Conservation (phyloP, 64 coral and sea anemone genomes). For the Dendrophyllia cribrosa region DNA sequence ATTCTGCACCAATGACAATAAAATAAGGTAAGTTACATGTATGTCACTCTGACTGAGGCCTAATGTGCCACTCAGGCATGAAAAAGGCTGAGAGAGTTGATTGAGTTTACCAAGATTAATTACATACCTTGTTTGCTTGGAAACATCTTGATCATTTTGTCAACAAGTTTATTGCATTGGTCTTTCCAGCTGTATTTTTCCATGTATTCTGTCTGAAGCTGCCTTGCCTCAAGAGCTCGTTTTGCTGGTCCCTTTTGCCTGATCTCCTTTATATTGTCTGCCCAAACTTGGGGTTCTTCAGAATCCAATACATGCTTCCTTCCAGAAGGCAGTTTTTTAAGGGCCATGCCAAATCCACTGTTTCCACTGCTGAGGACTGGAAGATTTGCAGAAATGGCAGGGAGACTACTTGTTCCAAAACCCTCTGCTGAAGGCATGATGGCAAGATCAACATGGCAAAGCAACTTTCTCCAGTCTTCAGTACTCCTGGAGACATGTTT, state of each 20-base stretch:
- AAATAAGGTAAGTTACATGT: too few species aligned
- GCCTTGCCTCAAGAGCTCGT: not conserved
- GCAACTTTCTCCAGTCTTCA: not conserved
- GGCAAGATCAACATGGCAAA: not conserved
- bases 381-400: constrained; percentile 31
- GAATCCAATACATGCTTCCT: not conserved
- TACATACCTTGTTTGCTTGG: constrained; percentile 29
- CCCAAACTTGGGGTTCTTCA: not conserved
- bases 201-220: constrained; percentile 22
- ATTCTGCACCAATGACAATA: too few species aligned
- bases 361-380: constrained; percentile 36
- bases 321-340: constrained; percentile 30
- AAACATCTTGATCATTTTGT: constrained; percentile 15
- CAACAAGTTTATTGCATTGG: constrained; percentile 1
- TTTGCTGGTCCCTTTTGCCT: not conserved
- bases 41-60: too few species aligned
- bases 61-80: too few species aligned
- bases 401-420: constrained; percentile 29
- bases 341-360: constrained; percentile 35
- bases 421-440: constrained; percentile 40
- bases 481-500: not conserved
- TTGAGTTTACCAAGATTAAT: not conserved
- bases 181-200: not conserved
- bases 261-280: not conserved
- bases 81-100: too few species aligned